Percentiles rank a stretch among this genome's conserved stretches.
Conservation (phyloP, 2,888 invertebrate species). For the Torymus auratus region DNA sequence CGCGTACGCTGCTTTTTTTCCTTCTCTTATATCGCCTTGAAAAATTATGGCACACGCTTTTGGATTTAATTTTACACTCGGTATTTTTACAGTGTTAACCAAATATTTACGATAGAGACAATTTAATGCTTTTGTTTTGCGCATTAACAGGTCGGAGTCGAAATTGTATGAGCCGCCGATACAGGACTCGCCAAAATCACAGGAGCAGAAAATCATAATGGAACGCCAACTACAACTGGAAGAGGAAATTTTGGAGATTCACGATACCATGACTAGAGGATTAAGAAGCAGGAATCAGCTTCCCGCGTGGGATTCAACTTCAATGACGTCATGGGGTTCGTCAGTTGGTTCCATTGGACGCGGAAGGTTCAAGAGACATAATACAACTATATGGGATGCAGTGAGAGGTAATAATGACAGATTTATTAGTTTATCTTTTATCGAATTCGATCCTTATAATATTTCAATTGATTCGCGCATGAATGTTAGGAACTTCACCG, state of each 20-base stretch:
- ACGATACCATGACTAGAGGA: conserved; percentile 69
- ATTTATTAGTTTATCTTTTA: neutral
- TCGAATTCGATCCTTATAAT: neutral
- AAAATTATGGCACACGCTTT: neutral
- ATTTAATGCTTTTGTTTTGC: too few relatives aligned
- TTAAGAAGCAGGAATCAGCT: conserved; percentile 65
- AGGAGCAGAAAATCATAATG: conserved; percentile 65
- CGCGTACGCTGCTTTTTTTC: neutral
- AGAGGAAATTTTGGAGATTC: conserved; percentile 68
- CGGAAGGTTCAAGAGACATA: conserved; percentile 62
- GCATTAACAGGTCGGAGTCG: conserved; percentile 64
- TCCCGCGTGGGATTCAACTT: conserved; percentile 68
- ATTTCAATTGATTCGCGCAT: neutral
- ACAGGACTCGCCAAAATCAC: conserved; percentile 62
- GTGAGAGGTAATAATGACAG: conserved; percentile 62
- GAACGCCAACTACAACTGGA: conserved; percentile 68
- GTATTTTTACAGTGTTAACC: too few relatives aligned
- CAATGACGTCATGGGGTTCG: conserved; percentile 68
- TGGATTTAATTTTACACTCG: too few relatives aligned
- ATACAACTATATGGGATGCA: conserved; percentile 65
- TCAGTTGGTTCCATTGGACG: conserved; percentile 66
- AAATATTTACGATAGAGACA: too few relatives aligned
- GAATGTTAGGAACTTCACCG: conserved; percentile 64
- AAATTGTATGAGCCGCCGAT: conserved; percentile 57
- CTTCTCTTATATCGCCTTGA: neutral